phyloP scores from a whole-genome alignment of 37 sponge, comb jelly and placozoan species.

The Aplysina aerophoba region DNA sequence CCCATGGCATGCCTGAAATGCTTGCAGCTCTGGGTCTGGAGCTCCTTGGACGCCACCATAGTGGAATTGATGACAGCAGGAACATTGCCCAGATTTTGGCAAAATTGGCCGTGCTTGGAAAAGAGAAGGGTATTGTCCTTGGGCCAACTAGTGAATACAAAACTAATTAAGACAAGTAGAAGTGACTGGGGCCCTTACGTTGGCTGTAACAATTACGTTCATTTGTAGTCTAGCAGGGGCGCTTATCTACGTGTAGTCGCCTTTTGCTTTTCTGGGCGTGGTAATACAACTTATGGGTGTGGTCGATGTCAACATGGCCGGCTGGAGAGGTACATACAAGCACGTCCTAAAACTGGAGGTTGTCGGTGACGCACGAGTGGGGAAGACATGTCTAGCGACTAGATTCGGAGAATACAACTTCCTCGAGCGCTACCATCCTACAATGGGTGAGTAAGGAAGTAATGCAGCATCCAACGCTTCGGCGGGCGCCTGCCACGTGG shows the following conservation, averaged over 20 bases:
- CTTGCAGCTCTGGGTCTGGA: constrained; percentile 44
- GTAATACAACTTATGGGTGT: no score
- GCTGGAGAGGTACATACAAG: constrained; percentile 2
- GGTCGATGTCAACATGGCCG: not conserved
- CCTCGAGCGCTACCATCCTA: not conserved
- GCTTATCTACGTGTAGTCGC: no score
- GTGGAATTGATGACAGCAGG: constrained; percentile 85
- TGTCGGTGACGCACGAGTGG: not conserved
- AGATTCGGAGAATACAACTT: not conserved
- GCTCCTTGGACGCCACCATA: constrained; percentile 78
- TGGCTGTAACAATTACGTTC: no score
- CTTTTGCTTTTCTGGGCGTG: no score
- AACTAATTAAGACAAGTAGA: not conserved
- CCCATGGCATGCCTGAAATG: constrained; percentile 67
- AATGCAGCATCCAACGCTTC: no score
- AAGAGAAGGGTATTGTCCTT: not conserved
- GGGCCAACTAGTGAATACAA: constrained; percentile 24
- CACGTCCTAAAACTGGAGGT: constrained; percentile 10
- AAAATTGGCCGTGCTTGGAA: constrained; percentile 26
- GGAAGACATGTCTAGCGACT: not conserved
- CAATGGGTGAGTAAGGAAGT: not conserved
- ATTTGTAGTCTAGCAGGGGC: no score
- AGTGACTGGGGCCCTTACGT: no score
- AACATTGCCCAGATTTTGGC: constrained; percentile 78
- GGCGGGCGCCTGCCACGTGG: no score